Conservation (phyloP, 1,140 invertebrate genomes). For the Zaprionus inermis region DNA sequence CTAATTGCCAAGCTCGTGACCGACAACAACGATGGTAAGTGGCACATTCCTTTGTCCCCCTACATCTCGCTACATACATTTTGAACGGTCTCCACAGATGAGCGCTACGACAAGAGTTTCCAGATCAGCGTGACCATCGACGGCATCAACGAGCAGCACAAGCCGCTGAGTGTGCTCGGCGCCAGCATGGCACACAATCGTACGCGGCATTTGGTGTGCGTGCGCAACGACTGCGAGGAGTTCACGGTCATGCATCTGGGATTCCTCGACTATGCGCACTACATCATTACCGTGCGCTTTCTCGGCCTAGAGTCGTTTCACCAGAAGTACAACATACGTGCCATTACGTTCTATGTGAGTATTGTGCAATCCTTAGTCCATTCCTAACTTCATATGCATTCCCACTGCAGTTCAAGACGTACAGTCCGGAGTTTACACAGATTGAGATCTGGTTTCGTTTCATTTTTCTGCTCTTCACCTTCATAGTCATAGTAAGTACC, state of each 20-base stretch:
- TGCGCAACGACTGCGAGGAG: slow-evolving; percentile 93
- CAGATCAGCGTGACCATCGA: slow-evolving; percentile 92
- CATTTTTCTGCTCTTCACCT: slow-evolving; percentile 95
- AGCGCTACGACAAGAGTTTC: slow-evolving; percentile 94
- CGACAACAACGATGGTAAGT: slow-evolving; percentile 93
- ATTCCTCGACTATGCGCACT: slow-evolving; percentile 94
- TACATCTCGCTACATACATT: slow-evolving; percentile 84
- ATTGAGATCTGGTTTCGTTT: slow-evolving; percentile 98
- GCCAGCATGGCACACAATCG: slow-evolving; percentile 89
- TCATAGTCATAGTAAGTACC: slow-evolving; percentile 93
- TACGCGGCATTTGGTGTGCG: slow-evolving; percentile 93
- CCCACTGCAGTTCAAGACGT: slow-evolving; percentile 93
- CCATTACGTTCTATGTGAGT: slow-evolving; percentile 96
- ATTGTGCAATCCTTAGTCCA: not conserved
- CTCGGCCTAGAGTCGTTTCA: slow-evolving; percentile 93
- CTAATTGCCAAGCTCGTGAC: slow-evolving; percentile 94
- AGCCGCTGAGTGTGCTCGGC: slow-evolving; percentile 87
- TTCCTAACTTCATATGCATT: not conserved
- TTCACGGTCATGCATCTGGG: slow-evolving; percentile 95
- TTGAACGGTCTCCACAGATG: slow-evolving; percentile 83
- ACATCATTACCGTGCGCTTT: slow-evolving; percentile 93
- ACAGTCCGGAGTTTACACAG: slow-evolving; percentile 97
- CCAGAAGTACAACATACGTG: slow-evolving; percentile 92
- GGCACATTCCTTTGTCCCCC: not conserved
- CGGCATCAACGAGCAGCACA: slow-evolving; percentile 90